These are phyloP conservation scores for Pseudococcus jackbeardsleyi DNA, from an alignment of 2,888 invertebrate species.

Conservation along the genomic window DNA sequence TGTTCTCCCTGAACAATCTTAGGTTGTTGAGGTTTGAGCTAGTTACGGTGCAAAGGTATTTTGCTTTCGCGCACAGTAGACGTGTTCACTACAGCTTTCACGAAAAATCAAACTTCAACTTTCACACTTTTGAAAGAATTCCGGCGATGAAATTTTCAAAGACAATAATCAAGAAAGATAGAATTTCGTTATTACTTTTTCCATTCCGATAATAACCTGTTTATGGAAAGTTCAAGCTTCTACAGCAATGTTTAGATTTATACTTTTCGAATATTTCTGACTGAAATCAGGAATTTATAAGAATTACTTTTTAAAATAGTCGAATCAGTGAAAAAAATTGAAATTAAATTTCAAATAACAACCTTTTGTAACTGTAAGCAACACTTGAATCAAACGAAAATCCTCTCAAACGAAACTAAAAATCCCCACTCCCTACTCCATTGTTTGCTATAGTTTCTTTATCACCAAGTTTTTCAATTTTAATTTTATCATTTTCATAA, in stretches of 20 bases:
- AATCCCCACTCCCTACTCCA: too few species aligned
- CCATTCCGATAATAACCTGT: not conserved
- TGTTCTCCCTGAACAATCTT: slow-evolving; percentile 40
- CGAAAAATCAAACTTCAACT: not conserved
- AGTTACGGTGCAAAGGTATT: not conserved
- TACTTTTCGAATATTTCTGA: not conserved
- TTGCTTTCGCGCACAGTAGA: not conserved
- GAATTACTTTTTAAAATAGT: too few species aligned
- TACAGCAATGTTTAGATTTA: not conserved
- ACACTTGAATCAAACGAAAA: too few species aligned
- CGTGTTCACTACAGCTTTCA: slow-evolving; percentile 26
- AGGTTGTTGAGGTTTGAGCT: not conserved
- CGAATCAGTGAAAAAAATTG: too few species aligned
- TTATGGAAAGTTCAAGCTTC: not conserved
- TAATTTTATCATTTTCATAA: too few species aligned
- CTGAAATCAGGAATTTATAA: too few species aligned
- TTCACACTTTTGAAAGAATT: not conserved
- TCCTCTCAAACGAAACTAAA: too few species aligned
- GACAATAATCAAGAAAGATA: not conserved
- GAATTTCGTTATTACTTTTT: not conserved
- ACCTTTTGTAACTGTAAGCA: too few species aligned
- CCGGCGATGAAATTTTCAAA: too few species aligned
- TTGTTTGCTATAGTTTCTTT: too few species aligned
- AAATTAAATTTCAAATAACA: too few species aligned
- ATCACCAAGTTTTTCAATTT: too few species aligned